Evolutionary conservation across 1,140 invertebrate species (phyloP).

Genomic region (Cylas formicarius): DNA sequence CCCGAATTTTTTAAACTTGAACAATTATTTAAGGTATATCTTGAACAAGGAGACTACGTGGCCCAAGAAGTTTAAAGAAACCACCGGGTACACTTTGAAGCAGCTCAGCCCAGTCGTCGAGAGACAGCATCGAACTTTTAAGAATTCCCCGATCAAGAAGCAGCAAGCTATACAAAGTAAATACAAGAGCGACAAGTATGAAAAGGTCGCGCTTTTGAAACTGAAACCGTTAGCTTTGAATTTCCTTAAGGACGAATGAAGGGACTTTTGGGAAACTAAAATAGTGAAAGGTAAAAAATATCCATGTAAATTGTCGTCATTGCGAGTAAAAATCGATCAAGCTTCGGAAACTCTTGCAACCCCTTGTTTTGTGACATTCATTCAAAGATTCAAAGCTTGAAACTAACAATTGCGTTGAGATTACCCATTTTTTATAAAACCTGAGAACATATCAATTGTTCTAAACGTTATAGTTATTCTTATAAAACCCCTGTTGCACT

Average conservation of each 20-base stretch:
- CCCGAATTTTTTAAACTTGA: neutral
- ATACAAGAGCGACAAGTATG: slow-evolving; percentile 41
- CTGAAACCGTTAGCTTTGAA: slow-evolving; percentile 22
- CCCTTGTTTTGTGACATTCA: no score
- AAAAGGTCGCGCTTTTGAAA: slow-evolving; percentile 32
- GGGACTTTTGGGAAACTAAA: no score
- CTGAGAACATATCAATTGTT: no score
- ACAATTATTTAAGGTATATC: slow-evolving; percentile 36
- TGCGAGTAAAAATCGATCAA: no score
- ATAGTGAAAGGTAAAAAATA: no score
- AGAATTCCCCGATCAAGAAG: slow-evolving; percentile 42
- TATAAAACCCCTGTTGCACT: no score
- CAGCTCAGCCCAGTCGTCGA: slow-evolving; percentile 47
- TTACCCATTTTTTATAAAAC: no score
- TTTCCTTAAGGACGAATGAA: slow-evolving; percentile 5
- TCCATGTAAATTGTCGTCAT: no score
- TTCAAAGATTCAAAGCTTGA: no score
- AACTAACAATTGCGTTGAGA: no score
- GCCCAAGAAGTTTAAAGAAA: slow-evolving; percentile 41
- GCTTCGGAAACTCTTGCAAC: no score
- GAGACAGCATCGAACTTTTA: slow-evolving; percentile 45
- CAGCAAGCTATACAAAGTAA: slow-evolving; percentile 53
- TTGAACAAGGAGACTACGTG: slow-evolving; percentile 36
- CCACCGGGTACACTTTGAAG: slow-evolving; percentile 44
- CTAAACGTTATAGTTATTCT: no score